Conservation (phyloP, 2,797 vertebrate genomes). For the Eleutherodactylus coqui region DNA sequence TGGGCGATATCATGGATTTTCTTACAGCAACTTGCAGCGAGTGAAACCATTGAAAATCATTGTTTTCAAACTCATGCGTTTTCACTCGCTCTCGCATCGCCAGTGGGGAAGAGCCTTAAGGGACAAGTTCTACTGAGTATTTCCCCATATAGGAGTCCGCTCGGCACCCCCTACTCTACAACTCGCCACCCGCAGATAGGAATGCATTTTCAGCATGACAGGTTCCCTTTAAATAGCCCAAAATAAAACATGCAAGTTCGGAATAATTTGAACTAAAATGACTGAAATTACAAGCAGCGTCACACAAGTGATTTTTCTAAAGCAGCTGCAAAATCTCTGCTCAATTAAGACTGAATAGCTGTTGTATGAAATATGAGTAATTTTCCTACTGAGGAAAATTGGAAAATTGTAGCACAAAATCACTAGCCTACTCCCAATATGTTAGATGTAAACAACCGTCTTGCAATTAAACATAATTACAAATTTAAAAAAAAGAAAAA, state of each 20-base stretch:
- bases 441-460: neutral
- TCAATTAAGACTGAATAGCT: conserved; percentile 4
- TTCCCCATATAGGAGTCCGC: too few relatives aligned
- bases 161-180: too few relatives aligned
- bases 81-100: too few relatives aligned
- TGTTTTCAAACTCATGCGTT: too few relatives aligned
- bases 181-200: too few relatives aligned
- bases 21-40: too few relatives aligned
- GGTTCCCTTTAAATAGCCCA: neutral
- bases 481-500: neutral
- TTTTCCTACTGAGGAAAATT: conserved; percentile 28
- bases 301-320: neutral
- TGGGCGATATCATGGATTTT: too few relatives aligned
- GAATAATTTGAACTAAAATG: neutral
- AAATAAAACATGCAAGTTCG: neutral
- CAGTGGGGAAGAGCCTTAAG: too few relatives aligned
- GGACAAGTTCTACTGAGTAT: too few relatives aligned
- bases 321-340: conserved; percentile 29
- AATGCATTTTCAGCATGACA: too few relatives aligned
- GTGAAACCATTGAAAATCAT: too few relatives aligned
- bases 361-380: conserved; percentile 27
- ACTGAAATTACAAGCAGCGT: neutral
- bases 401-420: conserved; percentile 24
- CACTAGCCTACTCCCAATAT: conserved; percentile 16
- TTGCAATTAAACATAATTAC: neutral